Percentiles rank a stretch among this genome's conserved stretches.
These are phyloP conservation scores for Dipus sagitta DNA, from an alignment of 2,797 vertebrate species.

Conservation along the genomic window DNA sequence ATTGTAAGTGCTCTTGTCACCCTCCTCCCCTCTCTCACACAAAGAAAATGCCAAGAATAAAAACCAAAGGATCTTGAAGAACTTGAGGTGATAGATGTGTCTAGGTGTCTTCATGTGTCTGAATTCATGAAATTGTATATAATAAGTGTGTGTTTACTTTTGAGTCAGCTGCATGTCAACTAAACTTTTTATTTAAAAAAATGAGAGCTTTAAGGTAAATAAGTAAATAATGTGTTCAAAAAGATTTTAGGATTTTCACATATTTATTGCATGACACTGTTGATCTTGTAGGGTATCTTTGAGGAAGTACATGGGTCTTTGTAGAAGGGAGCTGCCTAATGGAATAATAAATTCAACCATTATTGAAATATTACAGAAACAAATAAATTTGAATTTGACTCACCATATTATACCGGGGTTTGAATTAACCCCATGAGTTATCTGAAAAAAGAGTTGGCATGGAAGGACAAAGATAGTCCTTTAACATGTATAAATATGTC, in stretches of 20 bases:
- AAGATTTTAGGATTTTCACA: not conserved
- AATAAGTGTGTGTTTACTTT: not conserved
- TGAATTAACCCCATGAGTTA: not conserved
- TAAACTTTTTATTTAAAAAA: not conserved
- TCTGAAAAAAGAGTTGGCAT: not conserved
- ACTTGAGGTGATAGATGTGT: not conserved
- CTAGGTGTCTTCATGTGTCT: fast-evolving
- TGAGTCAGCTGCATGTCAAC: not conserved
- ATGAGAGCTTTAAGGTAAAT: not conserved
- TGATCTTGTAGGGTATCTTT: not conserved
- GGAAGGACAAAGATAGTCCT: not conserved
- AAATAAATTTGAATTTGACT: not conserved
- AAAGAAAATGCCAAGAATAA: not conserved
- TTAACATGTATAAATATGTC: not conserved
- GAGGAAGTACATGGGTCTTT: not conserved
- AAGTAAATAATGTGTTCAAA: not conserved
- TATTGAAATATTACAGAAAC: not conserved
- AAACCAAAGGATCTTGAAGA: not conserved
- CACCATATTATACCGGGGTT: not conserved
- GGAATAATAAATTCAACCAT: not conserved
- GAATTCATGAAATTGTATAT: not conserved
- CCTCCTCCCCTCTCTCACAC: not conserved
- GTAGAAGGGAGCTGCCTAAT: not conserved
- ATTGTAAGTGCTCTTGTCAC: not conserved
- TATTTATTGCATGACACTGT: not conserved